Conservation (phyloP, 2,888 invertebrate species). For the Synergus umbraculus region DNA sequence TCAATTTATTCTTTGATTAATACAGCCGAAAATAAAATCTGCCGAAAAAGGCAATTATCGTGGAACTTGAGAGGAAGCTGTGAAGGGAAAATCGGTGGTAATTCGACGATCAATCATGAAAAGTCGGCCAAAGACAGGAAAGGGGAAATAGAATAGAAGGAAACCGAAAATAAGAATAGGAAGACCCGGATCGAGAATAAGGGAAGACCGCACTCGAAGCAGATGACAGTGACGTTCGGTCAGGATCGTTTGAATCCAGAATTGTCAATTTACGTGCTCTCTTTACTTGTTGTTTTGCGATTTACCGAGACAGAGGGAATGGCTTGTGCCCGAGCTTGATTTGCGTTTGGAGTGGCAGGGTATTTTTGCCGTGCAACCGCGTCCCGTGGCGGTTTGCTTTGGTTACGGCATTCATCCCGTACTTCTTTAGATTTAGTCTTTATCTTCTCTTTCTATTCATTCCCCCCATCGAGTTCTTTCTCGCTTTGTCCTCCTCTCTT, state of each 20-base stretch:
- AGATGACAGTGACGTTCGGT: slow-evolving; percentile 51
- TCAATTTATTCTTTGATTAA: no score
- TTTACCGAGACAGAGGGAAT: slow-evolving; percentile 55
- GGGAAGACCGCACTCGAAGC: slow-evolving; percentile 51
- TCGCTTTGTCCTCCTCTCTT: slow-evolving; percentile 21
- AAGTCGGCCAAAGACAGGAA: slow-evolving; percentile 28
- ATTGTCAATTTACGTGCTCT: slow-evolving; percentile 56
- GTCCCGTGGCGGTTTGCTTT: slow-evolving; percentile 45
- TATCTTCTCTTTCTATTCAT: slow-evolving; percentile 21
- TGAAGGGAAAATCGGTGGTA: slow-evolving; percentile 12
- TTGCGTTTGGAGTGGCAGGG: slow-evolving; percentile 58
- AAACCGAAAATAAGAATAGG: slow-evolving; percentile 35
- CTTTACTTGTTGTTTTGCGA: slow-evolving; percentile 45
- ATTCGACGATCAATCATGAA: slow-evolving; percentile 38
- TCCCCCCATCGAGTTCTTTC: slow-evolving; percentile 43
- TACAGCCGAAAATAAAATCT: no score
- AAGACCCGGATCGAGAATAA: background rate
- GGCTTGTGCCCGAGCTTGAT: slow-evolving; percentile 58
- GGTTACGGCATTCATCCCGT: slow-evolving; percentile 43
- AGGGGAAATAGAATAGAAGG: slow-evolving; percentile 38
- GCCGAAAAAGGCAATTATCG: background rate
- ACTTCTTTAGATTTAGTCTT: slow-evolving; percentile 24
- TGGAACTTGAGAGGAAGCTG: background rate
- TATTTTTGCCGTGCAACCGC: slow-evolving; percentile 57
- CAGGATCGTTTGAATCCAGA: slow-evolving; percentile 56